These are phyloP conservation scores for Drosophila neocordata DNA, from an alignment of 1,140 invertebrate species.

Conservation along the genomic window DNA sequence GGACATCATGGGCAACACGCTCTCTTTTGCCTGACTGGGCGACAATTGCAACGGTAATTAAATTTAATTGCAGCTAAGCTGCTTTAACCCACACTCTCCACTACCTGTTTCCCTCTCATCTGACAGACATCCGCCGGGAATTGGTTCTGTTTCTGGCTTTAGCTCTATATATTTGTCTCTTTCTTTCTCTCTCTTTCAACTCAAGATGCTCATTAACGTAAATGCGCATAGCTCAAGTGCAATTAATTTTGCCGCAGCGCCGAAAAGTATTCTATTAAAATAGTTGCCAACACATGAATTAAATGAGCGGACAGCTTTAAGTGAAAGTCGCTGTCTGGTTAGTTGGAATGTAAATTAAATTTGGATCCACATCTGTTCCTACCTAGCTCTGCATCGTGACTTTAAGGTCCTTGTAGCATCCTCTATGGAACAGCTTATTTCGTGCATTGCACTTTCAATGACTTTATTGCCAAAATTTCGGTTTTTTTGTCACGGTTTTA, in stretches of 20 bases:
- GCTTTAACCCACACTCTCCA: neutral
- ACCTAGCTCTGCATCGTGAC: too few relatives aligned
- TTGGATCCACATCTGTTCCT: too few relatives aligned
- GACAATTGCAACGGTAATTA: slow-evolving; percentile 71
- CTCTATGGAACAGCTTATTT: too few relatives aligned
- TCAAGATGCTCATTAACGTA: slow-evolving; percentile 70
- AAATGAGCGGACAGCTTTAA: neutral
- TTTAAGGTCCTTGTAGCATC: too few relatives aligned
- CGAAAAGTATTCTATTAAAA: slow-evolving; percentile 75
- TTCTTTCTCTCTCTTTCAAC: slow-evolving; percentile 25
- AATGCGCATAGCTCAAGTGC: slow-evolving; percentile 76
- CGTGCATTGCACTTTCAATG: too few relatives aligned
- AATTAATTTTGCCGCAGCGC: slow-evolving; percentile 67
- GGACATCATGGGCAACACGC: slow-evolving; percentile 6
- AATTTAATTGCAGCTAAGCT: slow-evolving; percentile 71
- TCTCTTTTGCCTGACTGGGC: slow-evolving; percentile 39
- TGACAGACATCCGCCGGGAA: slow-evolving; percentile 5
- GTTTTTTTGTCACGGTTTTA: too few relatives aligned
- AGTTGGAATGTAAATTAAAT: neutral
- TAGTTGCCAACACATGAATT: slow-evolving; percentile 51
- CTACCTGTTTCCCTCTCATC: neutral
- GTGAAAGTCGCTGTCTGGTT: neutral
- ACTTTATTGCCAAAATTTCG: too few relatives aligned
- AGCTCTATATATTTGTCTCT: too few relatives aligned
- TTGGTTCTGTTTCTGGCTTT: slow-evolving; percentile 7